A percentile compares a stretch with the other conserved stretches of the same genome.
Evolutionary conservation across 2,888 invertebrate species (phyloP).

Genomic region (Amblyjoppa fuscipennis): DNA sequence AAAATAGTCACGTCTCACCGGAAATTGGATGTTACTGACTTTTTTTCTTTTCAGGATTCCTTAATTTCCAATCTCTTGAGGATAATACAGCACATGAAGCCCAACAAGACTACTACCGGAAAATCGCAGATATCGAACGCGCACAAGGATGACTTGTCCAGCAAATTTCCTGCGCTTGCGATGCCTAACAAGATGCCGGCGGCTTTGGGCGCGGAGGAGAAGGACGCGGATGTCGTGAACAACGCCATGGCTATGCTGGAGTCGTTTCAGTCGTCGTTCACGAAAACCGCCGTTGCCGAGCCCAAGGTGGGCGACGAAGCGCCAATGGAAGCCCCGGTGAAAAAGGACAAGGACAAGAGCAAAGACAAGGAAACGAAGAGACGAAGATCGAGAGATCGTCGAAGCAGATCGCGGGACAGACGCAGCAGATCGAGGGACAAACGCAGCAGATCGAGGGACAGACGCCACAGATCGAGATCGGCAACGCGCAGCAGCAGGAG

Average conservation of each 20-base stretch:
- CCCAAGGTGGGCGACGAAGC: constrained; percentile 87
- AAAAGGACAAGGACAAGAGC: constrained; percentile 70
- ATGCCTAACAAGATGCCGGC: constrained; percentile 90
- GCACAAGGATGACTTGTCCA: constrained; percentile 87
- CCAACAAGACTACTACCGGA: constrained; percentile 81
- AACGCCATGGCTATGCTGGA: constrained; percentile 95
- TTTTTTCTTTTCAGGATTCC: constrained; percentile 89
- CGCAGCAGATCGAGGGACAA: constrained; percentile 78
- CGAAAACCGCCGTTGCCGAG: constrained; percentile 72
- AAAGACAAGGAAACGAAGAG: constrained; percentile 73
- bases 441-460: constrained; percentile 64
- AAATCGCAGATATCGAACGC: constrained; percentile 76
- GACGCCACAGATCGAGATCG: constrained; percentile 63
- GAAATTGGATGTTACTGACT: background rate
- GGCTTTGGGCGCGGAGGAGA: constrained; percentile 76
- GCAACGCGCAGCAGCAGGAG: constrained; percentile 67
- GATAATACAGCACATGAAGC: constrained; percentile 98
- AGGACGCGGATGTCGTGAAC: constrained; percentile 87
- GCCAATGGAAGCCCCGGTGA: constrained; percentile 89
- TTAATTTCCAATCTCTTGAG: constrained; percentile 96
- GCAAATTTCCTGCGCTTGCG: constrained; percentile 93
- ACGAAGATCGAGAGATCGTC: constrained; percentile 1
- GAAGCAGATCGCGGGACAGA: constrained; percentile 71
- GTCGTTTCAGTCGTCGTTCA: constrained; percentile 91
- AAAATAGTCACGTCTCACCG: no score